A percentile compares a stretch with the other conserved stretches of the same genome.
Conservation (phyloP, 2,888 invertebrate species). For the Eristalis arbustorum region DNA sequence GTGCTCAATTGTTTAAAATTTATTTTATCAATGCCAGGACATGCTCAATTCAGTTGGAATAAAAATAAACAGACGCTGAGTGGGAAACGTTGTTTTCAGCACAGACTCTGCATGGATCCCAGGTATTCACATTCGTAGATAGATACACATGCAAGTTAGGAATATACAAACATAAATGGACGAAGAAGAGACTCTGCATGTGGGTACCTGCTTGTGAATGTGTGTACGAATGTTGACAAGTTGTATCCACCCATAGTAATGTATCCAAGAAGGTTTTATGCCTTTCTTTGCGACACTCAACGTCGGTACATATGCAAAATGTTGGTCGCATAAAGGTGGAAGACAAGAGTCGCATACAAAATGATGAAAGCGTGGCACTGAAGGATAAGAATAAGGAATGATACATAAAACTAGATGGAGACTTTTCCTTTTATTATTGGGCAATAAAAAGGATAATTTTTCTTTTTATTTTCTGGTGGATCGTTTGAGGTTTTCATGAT, state of each 20-base stretch:
- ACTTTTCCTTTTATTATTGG: slow-evolving; percentile 70
- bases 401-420: slow-evolving; percentile 46
- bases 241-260: slow-evolving; percentile 49
- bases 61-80: slow-evolving; percentile 36
- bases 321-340: slow-evolving; percentile 60
- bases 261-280: slow-evolving; percentile 44
- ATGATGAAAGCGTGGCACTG: slow-evolving; percentile 62
- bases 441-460: slow-evolving; percentile 69
- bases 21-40: slow-evolving; percentile 63
- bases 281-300: slow-evolving; percentile 17
- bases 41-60: slow-evolving; percentile 53
- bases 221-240: slow-evolving; percentile 34
- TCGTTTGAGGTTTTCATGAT: slow-evolving; percentile 66
- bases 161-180: background rate
- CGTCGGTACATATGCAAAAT: slow-evolving; percentile 50
- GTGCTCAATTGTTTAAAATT: slow-evolving; percentile 60
- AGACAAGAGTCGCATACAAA: slow-evolving; percentile 64
- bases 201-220: background rate
- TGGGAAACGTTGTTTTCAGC: slow-evolving; percentile 14
- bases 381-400: slow-evolving; percentile 61
- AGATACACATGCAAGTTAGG: background rate
- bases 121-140: background rate
- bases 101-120: background rate
- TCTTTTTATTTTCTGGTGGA: slow-evolving; percentile 67
- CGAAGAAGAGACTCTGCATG: background rate